Conservation (phyloP, 2,797 vertebrate genomes). For the Onychomys leucogaster region DNA sequence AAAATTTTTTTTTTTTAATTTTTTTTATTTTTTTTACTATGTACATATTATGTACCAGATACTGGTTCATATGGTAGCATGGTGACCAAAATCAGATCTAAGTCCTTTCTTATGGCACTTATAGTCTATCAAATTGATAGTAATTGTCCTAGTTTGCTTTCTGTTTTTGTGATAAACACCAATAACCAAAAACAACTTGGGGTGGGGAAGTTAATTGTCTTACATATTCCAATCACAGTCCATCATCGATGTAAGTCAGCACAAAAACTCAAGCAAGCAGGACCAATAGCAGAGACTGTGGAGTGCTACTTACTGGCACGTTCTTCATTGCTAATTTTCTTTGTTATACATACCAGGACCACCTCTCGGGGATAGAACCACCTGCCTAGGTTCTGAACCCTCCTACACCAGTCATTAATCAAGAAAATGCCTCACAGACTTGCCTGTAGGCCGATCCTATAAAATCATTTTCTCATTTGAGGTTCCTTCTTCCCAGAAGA, state of each 20-base stretch:
- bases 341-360: background rate
- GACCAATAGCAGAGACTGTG: background rate
- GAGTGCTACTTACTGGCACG: background rate
- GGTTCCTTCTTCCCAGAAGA: background rate
- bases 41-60: background rate
- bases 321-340: background rate
- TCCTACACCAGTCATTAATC: background rate
- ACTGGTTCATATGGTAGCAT: background rate
- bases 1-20: too few relatives aligned
- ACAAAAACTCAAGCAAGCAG: background rate
- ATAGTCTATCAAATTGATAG: background rate
- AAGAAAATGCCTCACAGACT: background rate
- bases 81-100: conserved; percentile 19
- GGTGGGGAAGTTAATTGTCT: background rate
- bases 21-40: too few relatives aligned
- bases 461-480: background rate
- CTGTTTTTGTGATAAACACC: background rate
- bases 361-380: background rate
- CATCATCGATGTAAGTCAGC: background rate
- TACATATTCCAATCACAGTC: background rate
- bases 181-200: background rate
- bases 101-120: background rate
- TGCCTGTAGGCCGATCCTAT: background rate
- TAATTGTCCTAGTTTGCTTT: background rate
- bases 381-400: background rate